Evolutionary conservation across 2,888 invertebrate species (phyloP).

Genomic region (Pyrochroa serraticornis): DNA sequence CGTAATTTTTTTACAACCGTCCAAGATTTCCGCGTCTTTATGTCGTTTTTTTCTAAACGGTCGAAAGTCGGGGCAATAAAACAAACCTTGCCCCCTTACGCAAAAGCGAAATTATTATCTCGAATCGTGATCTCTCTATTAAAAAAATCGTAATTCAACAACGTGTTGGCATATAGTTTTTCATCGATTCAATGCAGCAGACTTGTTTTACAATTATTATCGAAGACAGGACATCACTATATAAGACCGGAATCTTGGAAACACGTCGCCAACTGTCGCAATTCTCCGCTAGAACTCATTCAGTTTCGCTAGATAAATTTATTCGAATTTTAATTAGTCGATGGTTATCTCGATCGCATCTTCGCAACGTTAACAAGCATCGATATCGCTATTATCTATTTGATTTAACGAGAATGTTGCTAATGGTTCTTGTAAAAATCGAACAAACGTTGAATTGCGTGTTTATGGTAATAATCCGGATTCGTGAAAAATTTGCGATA

Average conservation of each 20-base stretch:
- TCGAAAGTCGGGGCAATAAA: too few species aligned
- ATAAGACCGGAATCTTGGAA: conserved; percentile 16
- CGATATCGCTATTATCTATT: conserved; percentile 15
- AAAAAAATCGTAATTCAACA: too few species aligned
- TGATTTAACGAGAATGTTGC: conserved; percentile 1
- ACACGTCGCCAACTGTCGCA: conserved; percentile 29
- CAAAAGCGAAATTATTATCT: too few species aligned
- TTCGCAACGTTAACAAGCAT: conserved; percentile 11
- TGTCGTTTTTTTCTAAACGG: too few species aligned
- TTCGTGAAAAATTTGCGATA: conserved; percentile 9
- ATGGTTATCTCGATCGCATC: conserved; percentile 35
- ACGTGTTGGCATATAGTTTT: too few species aligned
- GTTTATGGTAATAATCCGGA: conserved; percentile 15
- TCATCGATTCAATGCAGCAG: too few species aligned
- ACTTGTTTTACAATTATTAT: conserved; percentile 23
- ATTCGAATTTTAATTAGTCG: conserved; percentile 43
- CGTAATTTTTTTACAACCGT: too few species aligned
- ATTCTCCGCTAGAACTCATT: conserved; percentile 37
- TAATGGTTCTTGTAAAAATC: conserved; percentile 2
- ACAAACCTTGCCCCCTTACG: too few species aligned
- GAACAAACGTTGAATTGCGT: conserved; percentile 10
- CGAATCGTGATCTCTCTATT: too few species aligned
- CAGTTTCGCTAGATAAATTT: conserved; percentile 37
- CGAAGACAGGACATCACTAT: conserved; percentile 28
- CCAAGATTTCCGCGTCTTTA: too few species aligned